Conservation (phyloP, 2,797 vertebrate species). For the Loris lydekkerianus region DNA sequence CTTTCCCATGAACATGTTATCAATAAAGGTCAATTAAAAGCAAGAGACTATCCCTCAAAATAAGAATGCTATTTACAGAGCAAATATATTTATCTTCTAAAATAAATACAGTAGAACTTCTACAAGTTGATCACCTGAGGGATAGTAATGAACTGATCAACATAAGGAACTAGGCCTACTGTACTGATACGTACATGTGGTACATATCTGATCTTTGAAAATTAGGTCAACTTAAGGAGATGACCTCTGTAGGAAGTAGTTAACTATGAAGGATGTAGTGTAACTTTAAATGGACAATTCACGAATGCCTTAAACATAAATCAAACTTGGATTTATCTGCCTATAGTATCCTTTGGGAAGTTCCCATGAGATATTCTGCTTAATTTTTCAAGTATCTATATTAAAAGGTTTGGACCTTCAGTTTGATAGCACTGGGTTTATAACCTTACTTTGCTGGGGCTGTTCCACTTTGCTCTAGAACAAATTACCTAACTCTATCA, state of each 20-base stretch:
- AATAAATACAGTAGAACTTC: not conserved
- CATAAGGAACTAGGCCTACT: too few relatives aligned
- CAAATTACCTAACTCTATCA: not conserved
- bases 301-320: not conserved
- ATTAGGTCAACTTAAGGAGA: too few relatives aligned
- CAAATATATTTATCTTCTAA: slow-evolving; percentile 22
- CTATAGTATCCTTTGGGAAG: not conserved
- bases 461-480: not conserved
- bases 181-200: too few relatives aligned
- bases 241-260: too few relatives aligned
- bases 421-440: not conserved
- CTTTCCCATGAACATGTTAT: not conserved
- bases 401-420: not conserved
- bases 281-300: slow-evolving; percentile 2
- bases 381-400: not conserved
- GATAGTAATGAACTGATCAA: too few relatives aligned
- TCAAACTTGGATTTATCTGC: not conserved
- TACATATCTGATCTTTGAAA: too few relatives aligned
- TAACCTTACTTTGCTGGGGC: not conserved
- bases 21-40: not conserved
- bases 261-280: too few relatives aligned
- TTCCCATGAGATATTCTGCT: not conserved
- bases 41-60: not conserved
- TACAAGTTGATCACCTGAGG: too few relatives aligned
- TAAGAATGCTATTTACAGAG: not conserved